Evolutionary conservation across 2,113 vertebrate species (phyloP), one percentile per base, ranked within the genome.

Genomic region (Tautogolabrus adspersus): DNA sequence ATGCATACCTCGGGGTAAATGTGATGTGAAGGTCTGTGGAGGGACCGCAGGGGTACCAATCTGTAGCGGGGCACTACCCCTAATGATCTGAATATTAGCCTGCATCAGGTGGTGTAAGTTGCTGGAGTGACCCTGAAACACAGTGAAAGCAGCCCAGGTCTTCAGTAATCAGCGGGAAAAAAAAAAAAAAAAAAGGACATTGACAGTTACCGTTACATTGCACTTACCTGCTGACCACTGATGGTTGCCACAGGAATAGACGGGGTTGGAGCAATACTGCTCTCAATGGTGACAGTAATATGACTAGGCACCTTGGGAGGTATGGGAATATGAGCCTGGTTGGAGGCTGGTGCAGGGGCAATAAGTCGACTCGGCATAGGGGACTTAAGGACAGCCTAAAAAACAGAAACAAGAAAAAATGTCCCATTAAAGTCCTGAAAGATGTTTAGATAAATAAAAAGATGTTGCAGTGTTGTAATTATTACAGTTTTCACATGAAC

Each of bases 211-310:
- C 10, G 11, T 1, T 8, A 38, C 19, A 40, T 30, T 10, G 26
- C 38, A 46, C 82, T 87, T 72, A 98, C 98, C 96, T 98, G 98
- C 75, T 99, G 98, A 81, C 97, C 96, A 85, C 98, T 99, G 94
- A 99, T 99, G 22, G 98, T 98, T 87, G 97, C 98, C 93, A 99
- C 97, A 2, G 98, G 97, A 89, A 99, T 99, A 56, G 97, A 96
- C 16, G 96, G 96, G 81, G 97, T 96, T 76, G 98, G 94, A 63
- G 96, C 93, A 38, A 98, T 96, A 79, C 81, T 97, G 93, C 95
- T 98, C 81, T 99, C 98, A 93, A 98, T 93, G 65, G 96, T 96
- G 47, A 98, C 96, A 1, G 97, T 97, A 57, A 98, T 97, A 85
- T 98, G 97, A 47, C 96, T 95, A 23, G 97, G 95, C 85, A 98